These are phyloP conservation scores for Dicerorhinus sumatrensis DNA, from an alignment of 2,113 vertebrate species.

Conservation along the genomic window DNA sequence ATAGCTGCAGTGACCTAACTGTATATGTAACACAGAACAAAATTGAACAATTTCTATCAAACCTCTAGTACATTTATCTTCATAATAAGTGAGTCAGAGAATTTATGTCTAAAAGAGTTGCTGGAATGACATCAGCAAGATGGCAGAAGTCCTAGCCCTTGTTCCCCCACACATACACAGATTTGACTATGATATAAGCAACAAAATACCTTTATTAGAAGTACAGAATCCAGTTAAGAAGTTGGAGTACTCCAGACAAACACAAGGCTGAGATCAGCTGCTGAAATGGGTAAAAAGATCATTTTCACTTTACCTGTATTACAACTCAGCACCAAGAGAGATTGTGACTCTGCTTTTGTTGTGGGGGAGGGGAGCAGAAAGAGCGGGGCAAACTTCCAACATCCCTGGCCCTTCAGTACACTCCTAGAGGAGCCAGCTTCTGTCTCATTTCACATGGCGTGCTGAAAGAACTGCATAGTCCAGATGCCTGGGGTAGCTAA, in stretches of 20 bases:
- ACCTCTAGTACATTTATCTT: conserved; percentile 15
- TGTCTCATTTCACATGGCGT: neutral
- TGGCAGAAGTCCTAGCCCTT: neutral
- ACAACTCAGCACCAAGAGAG: neutral
- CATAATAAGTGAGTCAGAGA: neutral
- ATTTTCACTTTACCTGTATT: neutral
- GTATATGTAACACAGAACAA: neutral
- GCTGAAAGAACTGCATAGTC: neutral
- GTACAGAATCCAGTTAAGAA: neutral
- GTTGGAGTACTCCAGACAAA: neutral
- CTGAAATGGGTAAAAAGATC: neutral
- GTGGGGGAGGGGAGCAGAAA: neutral
- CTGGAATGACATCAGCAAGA: neutral
- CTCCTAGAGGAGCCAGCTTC: neutral
- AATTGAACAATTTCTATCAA: conserved; percentile 38
- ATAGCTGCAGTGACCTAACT: neutral
- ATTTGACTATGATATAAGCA: neutral
- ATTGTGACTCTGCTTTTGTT: neutral
- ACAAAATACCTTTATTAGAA: neutral
- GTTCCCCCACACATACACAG: neutral
- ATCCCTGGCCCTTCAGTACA: neutral
- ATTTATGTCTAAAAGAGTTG: neutral
- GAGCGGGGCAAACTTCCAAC: neutral
- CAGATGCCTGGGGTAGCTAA: neutral
- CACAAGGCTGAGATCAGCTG: neutral